These are phyloP conservation scores for Atethmia centrago DNA, from an alignment of 2,888 invertebrate species.

Conservation along the genomic window DNA sequence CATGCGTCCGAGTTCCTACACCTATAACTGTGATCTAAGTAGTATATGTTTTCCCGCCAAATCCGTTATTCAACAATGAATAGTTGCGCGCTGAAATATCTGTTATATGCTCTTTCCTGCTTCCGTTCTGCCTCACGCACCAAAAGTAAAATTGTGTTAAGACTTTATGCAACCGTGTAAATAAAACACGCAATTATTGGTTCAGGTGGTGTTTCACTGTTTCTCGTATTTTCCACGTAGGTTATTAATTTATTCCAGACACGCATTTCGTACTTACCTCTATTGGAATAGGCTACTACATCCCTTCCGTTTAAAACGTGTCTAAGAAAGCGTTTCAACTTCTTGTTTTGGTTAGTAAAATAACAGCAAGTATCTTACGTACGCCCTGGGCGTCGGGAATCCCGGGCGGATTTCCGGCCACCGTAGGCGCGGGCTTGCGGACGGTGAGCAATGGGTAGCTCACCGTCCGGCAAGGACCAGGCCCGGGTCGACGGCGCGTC, in stretches of 20 bases:
- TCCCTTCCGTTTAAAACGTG: not conserved
- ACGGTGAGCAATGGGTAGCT: too few species aligned
- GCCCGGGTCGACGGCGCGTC: too few species aligned
- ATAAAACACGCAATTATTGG: constrained; percentile 76
- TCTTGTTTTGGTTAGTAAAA: not conserved
- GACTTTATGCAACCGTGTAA: constrained; percentile 77
- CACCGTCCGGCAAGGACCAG: too few species aligned
- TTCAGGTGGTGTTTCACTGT: constrained; percentile 32
- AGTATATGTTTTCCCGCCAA: constrained; percentile 44
- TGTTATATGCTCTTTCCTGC: constrained; percentile 73
- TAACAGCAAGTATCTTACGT: too few species aligned
- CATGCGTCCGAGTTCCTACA: constrained; percentile 26
- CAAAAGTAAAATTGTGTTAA: constrained; percentile 61
- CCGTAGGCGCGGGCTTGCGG: too few species aligned
- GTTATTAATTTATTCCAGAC: constrained; percentile 39
- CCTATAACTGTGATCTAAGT: constrained; percentile 14
- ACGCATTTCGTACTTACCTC: constrained; percentile 22
- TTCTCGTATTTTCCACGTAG: constrained; percentile 42
- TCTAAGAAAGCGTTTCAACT: not conserved
- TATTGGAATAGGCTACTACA: not conserved
- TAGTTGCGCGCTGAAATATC: constrained; percentile 48
- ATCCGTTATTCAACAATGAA: constrained; percentile 70
- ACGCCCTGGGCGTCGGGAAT: too few species aligned
- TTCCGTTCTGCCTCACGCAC: constrained; percentile 82
- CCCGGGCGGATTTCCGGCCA: too few species aligned